A percentile compares a stretch with the other conserved stretches of the same genome.
phyloP scores from a whole-genome alignment of 2,797 vertebrate species.

The Micrastur ruficollis region DNA sequence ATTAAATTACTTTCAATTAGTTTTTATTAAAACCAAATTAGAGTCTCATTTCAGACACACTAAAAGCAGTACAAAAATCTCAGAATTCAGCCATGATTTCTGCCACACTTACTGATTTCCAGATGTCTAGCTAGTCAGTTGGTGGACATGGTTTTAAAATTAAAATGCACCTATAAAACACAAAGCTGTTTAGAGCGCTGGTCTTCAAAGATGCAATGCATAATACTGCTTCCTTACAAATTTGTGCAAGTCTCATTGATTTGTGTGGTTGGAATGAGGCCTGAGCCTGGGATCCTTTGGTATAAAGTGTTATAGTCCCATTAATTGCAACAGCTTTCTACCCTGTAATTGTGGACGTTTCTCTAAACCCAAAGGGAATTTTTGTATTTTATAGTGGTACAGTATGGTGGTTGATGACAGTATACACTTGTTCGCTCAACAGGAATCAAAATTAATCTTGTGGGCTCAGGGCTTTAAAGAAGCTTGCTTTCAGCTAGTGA shows the following conservation, averaged over 20 bases:
- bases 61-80: slow-evolving; percentile 27
- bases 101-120: slow-evolving; percentile 28
- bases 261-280: neutral
- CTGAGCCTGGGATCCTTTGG: neutral
- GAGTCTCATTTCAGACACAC: slow-evolving; percentile 57
- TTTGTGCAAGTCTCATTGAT: neutral
- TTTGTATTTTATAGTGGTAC: neutral
- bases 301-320: neutral
- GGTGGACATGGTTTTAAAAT: slow-evolving; percentile 23
- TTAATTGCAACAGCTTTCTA: neutral
- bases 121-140: slow-evolving; percentile 41
- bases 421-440: slow-evolving; percentile 32
- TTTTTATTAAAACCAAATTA: slow-evolving; percentile 76
- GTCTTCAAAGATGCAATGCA: neutral
- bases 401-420: neutral
- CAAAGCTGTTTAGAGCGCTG: neutral
- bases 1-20: slow-evolving; percentile 75
- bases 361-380: neutral
- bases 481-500: slow-evolving; percentile 58
- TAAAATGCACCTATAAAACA: neutral
- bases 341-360: neutral
- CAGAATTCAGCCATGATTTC: neutral
- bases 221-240: accelerated
- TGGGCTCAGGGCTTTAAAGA: slow-evolving; percentile 14
- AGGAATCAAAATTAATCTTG: slow-evolving; percentile 43